These are phyloP conservation scores for Chlorocebus sabaeus DNA, from an alignment of 2,113 vertebrate genomes.

Conservation along the genomic window DNA sequence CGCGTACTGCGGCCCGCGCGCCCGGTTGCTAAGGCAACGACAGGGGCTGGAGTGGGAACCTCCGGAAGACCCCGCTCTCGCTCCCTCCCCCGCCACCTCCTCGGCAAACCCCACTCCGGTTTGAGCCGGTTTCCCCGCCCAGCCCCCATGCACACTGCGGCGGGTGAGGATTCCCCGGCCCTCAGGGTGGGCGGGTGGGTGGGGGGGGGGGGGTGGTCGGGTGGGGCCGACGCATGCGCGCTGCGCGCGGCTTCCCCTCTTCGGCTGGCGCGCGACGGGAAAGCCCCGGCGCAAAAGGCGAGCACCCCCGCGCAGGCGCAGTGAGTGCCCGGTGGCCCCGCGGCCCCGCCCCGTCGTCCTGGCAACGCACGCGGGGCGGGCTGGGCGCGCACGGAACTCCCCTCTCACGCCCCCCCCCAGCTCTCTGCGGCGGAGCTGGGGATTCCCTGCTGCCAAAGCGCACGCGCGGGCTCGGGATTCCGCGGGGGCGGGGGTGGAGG, in stretches of 20 bases:
- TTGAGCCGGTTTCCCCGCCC: slow-evolving; percentile 63
- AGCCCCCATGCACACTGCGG: slow-evolving; percentile 42
- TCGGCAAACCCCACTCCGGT: slow-evolving; percentile 43
- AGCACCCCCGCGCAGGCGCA: slow-evolving; percentile 24
- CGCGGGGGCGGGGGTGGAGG: not conserved
- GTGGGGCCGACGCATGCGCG: slow-evolving; percentile 30
- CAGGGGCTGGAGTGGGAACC: not conserved
- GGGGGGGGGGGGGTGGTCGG: not conserved
- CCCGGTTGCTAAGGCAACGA: slow-evolving; percentile 48
- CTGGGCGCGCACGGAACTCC: slow-evolving; percentile 25
- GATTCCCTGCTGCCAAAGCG: slow-evolving; percentile 60
- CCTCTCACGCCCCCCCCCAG: not conserved
- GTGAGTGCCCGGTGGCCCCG: not conserved
- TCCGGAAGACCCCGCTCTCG: slow-evolving; percentile 39
- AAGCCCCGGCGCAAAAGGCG: not conserved
- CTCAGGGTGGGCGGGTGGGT: not conserved
- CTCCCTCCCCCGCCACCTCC: not conserved
- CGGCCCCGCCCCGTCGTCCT: not conserved
- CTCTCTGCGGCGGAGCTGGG: not conserved
- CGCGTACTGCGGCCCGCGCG: not conserved
- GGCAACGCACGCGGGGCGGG: not conserved
- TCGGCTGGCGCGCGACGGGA: not conserved
- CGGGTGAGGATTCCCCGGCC: slow-evolving; percentile 65
- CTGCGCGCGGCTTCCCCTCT: not conserved
- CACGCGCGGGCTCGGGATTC: slow-evolving; percentile 14